These are phyloP conservation scores for Trachelus troglodyta DNA, from an alignment of 2,888 invertebrate species.

Conservation along the genomic window DNA sequence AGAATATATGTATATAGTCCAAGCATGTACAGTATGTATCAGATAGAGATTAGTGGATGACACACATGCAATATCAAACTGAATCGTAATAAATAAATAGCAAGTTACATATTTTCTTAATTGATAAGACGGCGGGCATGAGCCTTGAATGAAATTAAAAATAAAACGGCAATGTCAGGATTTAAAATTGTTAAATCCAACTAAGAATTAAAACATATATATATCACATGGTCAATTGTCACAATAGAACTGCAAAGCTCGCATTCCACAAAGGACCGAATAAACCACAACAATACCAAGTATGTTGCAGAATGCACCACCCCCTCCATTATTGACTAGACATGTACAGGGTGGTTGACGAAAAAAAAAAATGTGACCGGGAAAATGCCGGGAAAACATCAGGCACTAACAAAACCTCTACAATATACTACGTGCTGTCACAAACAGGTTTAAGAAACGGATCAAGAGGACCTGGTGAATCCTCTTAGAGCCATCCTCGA, in stretches of 20 bases:
- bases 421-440: background rate
- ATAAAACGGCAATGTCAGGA: background rate
- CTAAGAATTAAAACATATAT: background rate
- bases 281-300: conserved; percentile 20
- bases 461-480: background rate
- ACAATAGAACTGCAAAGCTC: background rate
- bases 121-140: background rate
- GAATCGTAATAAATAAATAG: background rate
- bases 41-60: background rate
- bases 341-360: conserved; percentile 16
- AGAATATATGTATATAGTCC: background rate
- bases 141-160: background rate
- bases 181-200: background rate
- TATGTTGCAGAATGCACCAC: conserved; percentile 13
- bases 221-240: background rate
- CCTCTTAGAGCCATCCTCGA: background rate
- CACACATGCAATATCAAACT: background rate
- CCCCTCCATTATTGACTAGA: conserved; percentile 22
- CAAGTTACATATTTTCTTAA: background rate
- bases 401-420: background rate
- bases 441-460: background rate
- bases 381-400: conserved; percentile 2
- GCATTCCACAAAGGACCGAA: background rate
- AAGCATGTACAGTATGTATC: background rate
- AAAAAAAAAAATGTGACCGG: background rate